These are phyloP conservation scores for Leptogaster cylindrica DNA, from an alignment of 2,888 invertebrate species.

Conservation along the genomic window DNA sequence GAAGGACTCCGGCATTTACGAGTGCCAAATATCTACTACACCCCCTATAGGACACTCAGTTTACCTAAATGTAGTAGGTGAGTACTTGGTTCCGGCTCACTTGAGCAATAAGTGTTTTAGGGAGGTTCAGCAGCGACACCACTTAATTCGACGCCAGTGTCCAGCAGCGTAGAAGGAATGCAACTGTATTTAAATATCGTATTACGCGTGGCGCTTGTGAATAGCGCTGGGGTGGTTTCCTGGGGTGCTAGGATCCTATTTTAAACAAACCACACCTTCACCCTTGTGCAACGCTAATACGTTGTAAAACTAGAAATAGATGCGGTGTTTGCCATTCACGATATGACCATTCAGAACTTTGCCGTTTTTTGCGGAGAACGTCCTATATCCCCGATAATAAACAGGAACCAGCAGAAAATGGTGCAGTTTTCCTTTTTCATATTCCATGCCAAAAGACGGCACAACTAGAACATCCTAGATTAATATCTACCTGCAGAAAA, in stretches of 20 bases:
- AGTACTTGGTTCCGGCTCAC: constrained; percentile 60
- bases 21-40: constrained; percentile 91
- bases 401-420: too few relatives aligned
- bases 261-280: neutral
- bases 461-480: too few relatives aligned
- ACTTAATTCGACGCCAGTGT: neutral
- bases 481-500: neutral
- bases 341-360: too few relatives aligned
- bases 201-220: too few relatives aligned
- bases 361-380: too few relatives aligned
- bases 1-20: constrained; percentile 80
- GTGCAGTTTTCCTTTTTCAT: too few relatives aligned
- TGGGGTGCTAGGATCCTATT: neutral
- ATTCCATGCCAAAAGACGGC: too few relatives aligned
- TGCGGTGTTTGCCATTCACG: too few relatives aligned
- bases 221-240: neutral
- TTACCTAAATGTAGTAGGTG: constrained; percentile 82
- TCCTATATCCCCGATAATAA: too few relatives aligned
- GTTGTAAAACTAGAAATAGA: too few relatives aligned
- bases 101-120: constrained; percentile 4
- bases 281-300: neutral
- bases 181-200: too few relatives aligned
- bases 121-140: neutral
- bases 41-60: constrained; percentile 86
- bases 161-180: constrained; percentile 20